Evolutionary conservation across 2,888 invertebrate genomes (phyloP).

Genomic region (Machimus rusticus): DNA sequence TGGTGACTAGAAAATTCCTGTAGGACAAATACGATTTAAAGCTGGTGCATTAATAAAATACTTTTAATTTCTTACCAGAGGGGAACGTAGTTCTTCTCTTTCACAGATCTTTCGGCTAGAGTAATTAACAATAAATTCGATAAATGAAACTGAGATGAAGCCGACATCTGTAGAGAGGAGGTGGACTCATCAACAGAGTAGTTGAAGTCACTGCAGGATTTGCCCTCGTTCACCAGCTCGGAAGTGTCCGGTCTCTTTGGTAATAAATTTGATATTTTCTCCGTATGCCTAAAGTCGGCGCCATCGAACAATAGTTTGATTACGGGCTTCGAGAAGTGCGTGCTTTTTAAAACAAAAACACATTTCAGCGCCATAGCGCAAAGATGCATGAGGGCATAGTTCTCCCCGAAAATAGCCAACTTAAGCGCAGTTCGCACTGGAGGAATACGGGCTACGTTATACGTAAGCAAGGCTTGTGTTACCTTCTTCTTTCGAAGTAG

Average conservation of each 20-base stretch:
- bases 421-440: conserved; percentile 62
- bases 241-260: conserved; percentile 49
- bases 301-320: conserved; percentile 54
- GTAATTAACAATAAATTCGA: conserved; percentile 62
- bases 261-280: conserved; percentile 56
- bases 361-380: conserved; percentile 62
- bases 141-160: conserved; percentile 63
- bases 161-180: conserved; percentile 61
- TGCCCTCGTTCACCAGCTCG: conserved; percentile 54
- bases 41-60: neutral
- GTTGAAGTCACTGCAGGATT: conserved; percentile 58
- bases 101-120: conserved; percentile 60
- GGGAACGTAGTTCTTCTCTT: conserved; percentile 61
- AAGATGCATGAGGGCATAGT: conserved; percentile 61
- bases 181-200: conserved; percentile 59
- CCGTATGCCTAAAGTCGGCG: conserved; percentile 53
- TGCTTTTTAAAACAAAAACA: conserved; percentile 58
- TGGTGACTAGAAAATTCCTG: conserved; percentile 62
- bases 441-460: conserved; percentile 75
- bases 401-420: conserved; percentile 63
- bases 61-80: conserved; percentile 55
- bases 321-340: conserved; percentile 54
- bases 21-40: conserved; percentile 24
- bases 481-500: conserved; percentile 77
- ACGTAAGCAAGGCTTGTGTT: conserved; percentile 80